Conservation (phyloP, 2,888 invertebrate genomes). For the Tipula unca region DNA sequence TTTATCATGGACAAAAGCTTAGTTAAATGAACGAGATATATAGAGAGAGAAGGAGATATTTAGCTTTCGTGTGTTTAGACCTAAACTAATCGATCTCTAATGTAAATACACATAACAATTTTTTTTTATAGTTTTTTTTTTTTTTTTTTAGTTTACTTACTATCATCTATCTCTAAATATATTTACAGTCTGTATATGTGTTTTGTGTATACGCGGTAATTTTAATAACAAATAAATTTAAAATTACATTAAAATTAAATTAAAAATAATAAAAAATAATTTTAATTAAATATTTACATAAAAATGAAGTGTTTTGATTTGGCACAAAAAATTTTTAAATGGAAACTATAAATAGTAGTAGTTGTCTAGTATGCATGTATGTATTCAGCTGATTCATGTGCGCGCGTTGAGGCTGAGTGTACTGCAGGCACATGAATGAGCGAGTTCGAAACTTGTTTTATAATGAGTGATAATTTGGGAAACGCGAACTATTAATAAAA, state of each 20-base stretch:
- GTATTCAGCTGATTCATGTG: neutral
- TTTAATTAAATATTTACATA: slow-evolving; percentile 2
- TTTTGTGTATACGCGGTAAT: slow-evolving; percentile 3
- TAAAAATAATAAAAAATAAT: neutral
- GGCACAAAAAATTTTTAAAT: neutral
- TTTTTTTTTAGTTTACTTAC: too few species aligned
- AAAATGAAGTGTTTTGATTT: neutral
- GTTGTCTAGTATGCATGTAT: neutral
- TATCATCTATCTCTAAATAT: neutral
- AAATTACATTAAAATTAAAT: neutral
- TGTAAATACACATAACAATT: slow-evolving; percentile 8
- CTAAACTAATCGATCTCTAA: neutral
- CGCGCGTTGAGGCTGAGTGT: neutral
- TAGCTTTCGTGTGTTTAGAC: neutral
- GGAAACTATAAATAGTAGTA: neutral
- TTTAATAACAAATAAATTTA: neutral
- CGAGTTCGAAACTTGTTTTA: neutral
- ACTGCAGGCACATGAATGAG: neutral
- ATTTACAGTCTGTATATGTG: neutral
- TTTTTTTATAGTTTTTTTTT: neutral
- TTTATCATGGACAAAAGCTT: neutral
- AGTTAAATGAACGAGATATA: neutral
- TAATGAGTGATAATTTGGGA: neutral
- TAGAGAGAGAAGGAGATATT: neutral
- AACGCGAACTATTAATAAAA: neutral